Evolutionary conservation across 2,797 vertebrate genomes (phyloP).

Genomic region (Chelidonichthys spinosus): DNA sequence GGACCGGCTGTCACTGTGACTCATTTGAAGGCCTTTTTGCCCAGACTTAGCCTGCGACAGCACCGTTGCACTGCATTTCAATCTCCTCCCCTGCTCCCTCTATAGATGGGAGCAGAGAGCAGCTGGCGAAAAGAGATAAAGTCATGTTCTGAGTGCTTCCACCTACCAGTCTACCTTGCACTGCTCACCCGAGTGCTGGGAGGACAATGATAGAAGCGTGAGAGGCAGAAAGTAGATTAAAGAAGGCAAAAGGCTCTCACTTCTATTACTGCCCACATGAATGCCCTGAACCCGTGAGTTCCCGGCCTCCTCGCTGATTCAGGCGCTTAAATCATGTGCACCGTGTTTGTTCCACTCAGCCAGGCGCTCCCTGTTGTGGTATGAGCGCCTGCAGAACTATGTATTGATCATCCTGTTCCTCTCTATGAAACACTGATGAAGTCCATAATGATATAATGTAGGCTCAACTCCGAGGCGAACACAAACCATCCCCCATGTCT

Average conservation of each 20-base stretch:
- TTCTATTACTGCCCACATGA: slow-evolving; percentile 55
- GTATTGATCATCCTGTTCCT: slow-evolving; percentile 50
- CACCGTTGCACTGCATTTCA: slow-evolving; percentile 71
- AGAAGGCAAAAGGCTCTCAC: slow-evolving; percentile 78
- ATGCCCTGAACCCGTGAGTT: slow-evolving; percentile 45
- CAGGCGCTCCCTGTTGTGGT: slow-evolving; percentile 33
- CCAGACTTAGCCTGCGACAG: slow-evolving; percentile 45
- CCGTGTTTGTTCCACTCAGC: slow-evolving; percentile 52
- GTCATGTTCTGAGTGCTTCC: slow-evolving; percentile 78
- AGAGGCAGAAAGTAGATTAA: slow-evolving; percentile 84
- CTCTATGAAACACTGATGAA: slow-evolving; percentile 51
- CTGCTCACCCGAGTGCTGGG: slow-evolving; percentile 75
- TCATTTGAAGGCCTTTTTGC: slow-evolving; percentile 41
- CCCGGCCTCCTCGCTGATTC: slow-evolving; percentile 26
- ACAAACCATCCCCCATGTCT: slow-evolving; percentile 67
- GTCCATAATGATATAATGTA: slow-evolving; percentile 66
- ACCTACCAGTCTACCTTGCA: slow-evolving; percentile 78
- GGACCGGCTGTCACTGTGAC: slow-evolving; percentile 35
- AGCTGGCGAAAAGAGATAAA: slow-evolving; percentile 91
- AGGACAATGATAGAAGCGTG: slow-evolving; percentile 82
- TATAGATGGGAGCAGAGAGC: slow-evolving; percentile 84
- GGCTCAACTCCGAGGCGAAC: slow-evolving; percentile 54
- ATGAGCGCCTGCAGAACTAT: slow-evolving; percentile 37
- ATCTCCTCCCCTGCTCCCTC: slow-evolving; percentile 78
- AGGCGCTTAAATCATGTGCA: slow-evolving; percentile 35